phyloP scores from a whole-genome alignment of 2,113 vertebrate genomes.

The Halichoerus grypus region DNA sequence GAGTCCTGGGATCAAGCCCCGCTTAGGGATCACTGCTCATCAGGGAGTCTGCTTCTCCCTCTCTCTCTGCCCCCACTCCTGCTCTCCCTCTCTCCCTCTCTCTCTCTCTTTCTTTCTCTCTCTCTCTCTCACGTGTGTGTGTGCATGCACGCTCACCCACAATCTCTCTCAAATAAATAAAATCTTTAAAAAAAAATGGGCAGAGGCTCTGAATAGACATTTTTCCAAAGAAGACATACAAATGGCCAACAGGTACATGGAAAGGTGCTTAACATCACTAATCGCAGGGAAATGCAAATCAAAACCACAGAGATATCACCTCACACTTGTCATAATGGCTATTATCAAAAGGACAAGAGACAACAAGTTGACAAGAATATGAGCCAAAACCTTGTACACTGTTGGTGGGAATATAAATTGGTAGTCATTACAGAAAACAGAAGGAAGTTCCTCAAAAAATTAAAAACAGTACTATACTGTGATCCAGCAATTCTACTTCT shows the following conservation, averaged over 20 bases:
- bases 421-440: background rate
- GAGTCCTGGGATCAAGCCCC: background rate
- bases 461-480: background rate
- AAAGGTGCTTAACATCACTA: background rate
- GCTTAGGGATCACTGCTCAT: background rate
- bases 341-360: background rate
- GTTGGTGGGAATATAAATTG: background rate
- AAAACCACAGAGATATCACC: background rate
- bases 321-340: background rate
- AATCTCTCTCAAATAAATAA: background rate
- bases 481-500: background rate
- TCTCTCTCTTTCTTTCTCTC: no score
- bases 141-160: no score
- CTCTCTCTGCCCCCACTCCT: background rate
- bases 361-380: background rate
- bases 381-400: background rate
- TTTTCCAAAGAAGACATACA: background rate
- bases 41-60: background rate
- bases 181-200: background rate
- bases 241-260: background rate
- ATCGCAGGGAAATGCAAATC: background rate
- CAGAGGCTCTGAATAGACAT: background rate
- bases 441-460: background rate
- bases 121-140: no score
- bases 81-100: background rate